Percentiles rank a stretch among this genome's conserved stretches.
These are phyloP conservation scores for Zelostemma sp. DNA, from an alignment of 1,140 invertebrate species.

Conservation along the genomic window DNA sequence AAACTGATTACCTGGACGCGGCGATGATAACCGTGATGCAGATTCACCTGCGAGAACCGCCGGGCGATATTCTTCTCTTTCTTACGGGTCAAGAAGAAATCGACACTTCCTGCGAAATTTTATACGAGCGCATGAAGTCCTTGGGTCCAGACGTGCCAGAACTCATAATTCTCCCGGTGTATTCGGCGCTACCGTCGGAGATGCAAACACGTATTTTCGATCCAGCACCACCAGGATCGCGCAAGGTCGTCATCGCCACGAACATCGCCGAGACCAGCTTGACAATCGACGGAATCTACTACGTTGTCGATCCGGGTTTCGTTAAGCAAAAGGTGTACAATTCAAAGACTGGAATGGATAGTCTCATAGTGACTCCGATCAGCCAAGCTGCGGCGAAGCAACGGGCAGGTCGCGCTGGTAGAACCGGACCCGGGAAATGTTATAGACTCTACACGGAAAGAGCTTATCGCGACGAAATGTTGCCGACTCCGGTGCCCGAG, in stretches of 20 bases:
- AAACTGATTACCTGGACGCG: conserved; percentile 98
- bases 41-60: conserved; percentile 98
- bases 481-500: conserved; percentile 98
- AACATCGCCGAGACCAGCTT: conserved; percentile 99
- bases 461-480: conserved; percentile 97
- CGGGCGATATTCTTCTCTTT: conserved; percentile 94
- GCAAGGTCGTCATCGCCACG: conserved; percentile 99
- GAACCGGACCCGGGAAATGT: conserved; percentile 97
- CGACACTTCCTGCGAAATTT: conserved; percentile 98
- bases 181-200: conserved; percentile 97
- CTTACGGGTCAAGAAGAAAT: conserved; percentile 99
- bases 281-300: conserved; percentile 99
- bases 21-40: conserved; percentile 99
- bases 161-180: conserved; percentile 97
- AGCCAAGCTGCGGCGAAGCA: conserved; percentile 98
- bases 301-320: conserved; percentile 99
- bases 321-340: conserved; percentile 99
- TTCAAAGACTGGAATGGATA: conserved; percentile 99
- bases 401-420: conserved; percentile 93
- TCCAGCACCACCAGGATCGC: conserved; percentile 95
- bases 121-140: conserved; percentile 98
- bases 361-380: conserved; percentile 98
- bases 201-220: conserved; percentile 99
- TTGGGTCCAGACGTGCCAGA: conserved; percentile 97
- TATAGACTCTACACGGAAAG: conserved; percentile 98